phyloP scores from a whole-genome alignment of 2,113 vertebrate genomes.

The Nibea albiflora region DNA sequence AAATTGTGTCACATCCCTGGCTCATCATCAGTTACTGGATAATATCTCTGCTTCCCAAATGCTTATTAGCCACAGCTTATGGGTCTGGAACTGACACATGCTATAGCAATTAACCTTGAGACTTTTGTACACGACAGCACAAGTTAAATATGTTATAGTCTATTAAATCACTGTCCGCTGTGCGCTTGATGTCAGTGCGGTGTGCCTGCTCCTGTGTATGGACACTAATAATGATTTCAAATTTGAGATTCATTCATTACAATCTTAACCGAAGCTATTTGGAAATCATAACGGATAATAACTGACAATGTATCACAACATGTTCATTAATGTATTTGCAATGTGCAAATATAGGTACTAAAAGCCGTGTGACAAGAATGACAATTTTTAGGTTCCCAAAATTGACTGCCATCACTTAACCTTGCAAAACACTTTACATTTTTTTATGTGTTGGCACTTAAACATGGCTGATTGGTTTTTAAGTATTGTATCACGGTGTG shows the following conservation, averaged over 20 bases:
- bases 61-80: constrained; percentile 16
- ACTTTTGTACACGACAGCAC: neutral
- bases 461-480: constrained; percentile 32
- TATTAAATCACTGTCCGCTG: neutral
- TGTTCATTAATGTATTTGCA: neutral
- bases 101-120: constrained; percentile 53
- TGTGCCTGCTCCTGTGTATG: neutral
- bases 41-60: constrained; percentile 1
- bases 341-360: neutral
- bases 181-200: neutral
- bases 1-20: neutral
- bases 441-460: neutral
- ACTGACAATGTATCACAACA: neutral
- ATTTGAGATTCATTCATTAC: neutral
- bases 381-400: neutral
- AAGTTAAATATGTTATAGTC: constrained; percentile 4
- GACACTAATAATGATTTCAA: neutral
- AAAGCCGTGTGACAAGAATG: neutral
- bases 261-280: neutral
- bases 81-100: constrained; percentile 22
- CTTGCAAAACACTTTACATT: constrained; percentile 16
- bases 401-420: constrained; percentile 38
- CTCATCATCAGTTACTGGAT: neutral
- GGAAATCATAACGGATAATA: neutral
- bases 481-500: constrained; percentile 15